These are phyloP conservation scores for Bettongia penicillata DNA, from an alignment of 2,113 vertebrate species.

Conservation along the genomic window DNA sequence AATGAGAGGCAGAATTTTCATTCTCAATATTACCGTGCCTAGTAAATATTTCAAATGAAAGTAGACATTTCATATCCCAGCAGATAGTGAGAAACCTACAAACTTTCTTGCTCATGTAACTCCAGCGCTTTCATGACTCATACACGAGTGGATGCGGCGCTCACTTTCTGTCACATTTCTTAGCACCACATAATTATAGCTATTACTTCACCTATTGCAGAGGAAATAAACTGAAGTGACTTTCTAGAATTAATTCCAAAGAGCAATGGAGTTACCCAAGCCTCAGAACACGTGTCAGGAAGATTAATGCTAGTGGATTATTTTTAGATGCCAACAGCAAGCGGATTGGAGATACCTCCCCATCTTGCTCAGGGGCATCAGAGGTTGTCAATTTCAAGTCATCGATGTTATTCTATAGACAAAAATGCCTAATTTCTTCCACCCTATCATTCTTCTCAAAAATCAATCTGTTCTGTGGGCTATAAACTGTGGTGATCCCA, in stretches of 20 bases:
- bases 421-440: background rate
- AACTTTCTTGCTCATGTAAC: background rate
- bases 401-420: slow-evolving; percentile 34
- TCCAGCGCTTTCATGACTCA: slow-evolving; percentile 45
- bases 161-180: slow-evolving; percentile 50
- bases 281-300: background rate
- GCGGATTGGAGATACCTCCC: slow-evolving; percentile 6
- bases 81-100: slow-evolving; percentile 28
- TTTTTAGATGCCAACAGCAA: slow-evolving; percentile 26
- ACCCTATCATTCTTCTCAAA: background rate
- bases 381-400: slow-evolving; percentile 53
- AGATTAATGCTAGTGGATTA: slow-evolving; percentile 53
- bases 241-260: slow-evolving; percentile 47
- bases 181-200: slow-evolving; percentile 34
- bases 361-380: slow-evolving; percentile 41
- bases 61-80: background rate
- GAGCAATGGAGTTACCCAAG: slow-evolving; percentile 35
- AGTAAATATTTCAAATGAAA: background rate
- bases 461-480: slow-evolving; percentile 22
- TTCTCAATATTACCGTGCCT: background rate
- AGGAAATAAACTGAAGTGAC: slow-evolving; percentile 42
- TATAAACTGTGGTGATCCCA: background rate
- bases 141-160: background rate
- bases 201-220: slow-evolving; percentile 59
- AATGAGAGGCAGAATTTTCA: background rate